These are phyloP conservation scores for Apodemia zela DNA, from an alignment of 2,888 invertebrate genomes.

Conservation along the genomic window DNA sequence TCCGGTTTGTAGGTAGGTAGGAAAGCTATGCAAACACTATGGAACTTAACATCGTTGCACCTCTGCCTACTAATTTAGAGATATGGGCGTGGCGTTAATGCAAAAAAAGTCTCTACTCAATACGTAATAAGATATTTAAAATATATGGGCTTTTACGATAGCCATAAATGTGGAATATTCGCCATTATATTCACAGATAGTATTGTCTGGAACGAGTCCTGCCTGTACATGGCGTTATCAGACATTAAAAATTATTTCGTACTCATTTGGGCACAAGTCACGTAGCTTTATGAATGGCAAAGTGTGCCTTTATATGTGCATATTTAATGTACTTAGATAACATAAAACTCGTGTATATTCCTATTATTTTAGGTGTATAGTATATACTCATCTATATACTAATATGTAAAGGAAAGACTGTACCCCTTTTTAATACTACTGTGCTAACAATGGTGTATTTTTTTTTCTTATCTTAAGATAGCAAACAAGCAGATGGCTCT, in stretches of 20 bases:
- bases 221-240: slow-evolving; percentile 4
- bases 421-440: no score
- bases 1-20: no score
- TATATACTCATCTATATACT: no score
- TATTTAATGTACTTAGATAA: slow-evolving; percentile 3
- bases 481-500: no score
- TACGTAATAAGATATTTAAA: not conserved
- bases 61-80: no score
- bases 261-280: not conserved
- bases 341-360: not conserved
- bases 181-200: not conserved
- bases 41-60: no score
- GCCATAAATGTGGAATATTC: not conserved
- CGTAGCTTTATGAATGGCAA: slow-evolving; percentile 2
- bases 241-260: slow-evolving; percentile 10
- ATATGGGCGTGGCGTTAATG: no score
- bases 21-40: no score
- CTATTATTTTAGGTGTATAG: no score
- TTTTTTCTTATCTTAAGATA: no score
- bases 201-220: slow-evolving; percentile 5
- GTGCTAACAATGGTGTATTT: no score
- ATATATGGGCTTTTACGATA: not conserved
- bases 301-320: slow-evolving; percentile 3
- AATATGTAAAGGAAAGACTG: no score
- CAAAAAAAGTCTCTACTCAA: not conserved